Evolutionary conservation across 2,113 vertebrate genomes (phyloP).

Genomic region (Lepisosteus oculatus): DNA sequence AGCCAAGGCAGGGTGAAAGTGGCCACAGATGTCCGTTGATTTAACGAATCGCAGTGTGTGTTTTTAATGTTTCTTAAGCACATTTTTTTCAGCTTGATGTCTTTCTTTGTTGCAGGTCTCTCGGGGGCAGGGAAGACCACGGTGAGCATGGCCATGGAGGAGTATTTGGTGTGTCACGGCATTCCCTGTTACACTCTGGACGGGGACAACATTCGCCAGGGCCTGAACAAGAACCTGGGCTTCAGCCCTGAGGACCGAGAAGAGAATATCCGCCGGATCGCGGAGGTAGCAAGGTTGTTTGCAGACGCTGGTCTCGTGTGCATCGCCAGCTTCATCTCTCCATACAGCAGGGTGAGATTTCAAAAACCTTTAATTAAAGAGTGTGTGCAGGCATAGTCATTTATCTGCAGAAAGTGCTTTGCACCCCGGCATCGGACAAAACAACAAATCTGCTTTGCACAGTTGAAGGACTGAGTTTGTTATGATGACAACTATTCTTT

Average conservation of each 20-base stretch:
- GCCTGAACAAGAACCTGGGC: slow-evolving; percentile 93
- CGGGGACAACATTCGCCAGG: slow-evolving; percentile 96
- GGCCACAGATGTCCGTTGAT: too few species aligned
- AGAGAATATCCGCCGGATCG: slow-evolving; percentile 94
- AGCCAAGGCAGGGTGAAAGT: too few species aligned
- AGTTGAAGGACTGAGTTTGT: too few species aligned
- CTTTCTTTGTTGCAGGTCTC: slow-evolving; percentile 62
- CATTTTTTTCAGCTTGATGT: too few species aligned
- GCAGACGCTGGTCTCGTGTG: slow-evolving; percentile 95
- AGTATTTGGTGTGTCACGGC: slow-evolving; percentile 93
- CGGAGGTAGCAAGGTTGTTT: slow-evolving; percentile 93
- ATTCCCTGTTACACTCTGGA: slow-evolving; percentile 96
- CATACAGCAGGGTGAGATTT: slow-evolving; percentile 81
- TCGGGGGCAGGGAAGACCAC: slow-evolving; percentile 97
- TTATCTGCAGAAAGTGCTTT: too few species aligned
- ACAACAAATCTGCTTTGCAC: too few species aligned
- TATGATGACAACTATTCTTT: too few species aligned
- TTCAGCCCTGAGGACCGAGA: slow-evolving; percentile 94
- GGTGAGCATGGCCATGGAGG: slow-evolving; percentile 96
- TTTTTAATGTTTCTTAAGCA: too few species aligned
- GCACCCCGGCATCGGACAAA: too few species aligned
- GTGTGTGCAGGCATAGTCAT: too few species aligned
- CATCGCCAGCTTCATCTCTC: slow-evolving; percentile 95
- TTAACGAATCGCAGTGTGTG: too few species aligned
- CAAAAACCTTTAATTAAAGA: too few species aligned